Conservation (phyloP, 2,797 vertebrate species). For the Glossophaga mutica region DNA sequence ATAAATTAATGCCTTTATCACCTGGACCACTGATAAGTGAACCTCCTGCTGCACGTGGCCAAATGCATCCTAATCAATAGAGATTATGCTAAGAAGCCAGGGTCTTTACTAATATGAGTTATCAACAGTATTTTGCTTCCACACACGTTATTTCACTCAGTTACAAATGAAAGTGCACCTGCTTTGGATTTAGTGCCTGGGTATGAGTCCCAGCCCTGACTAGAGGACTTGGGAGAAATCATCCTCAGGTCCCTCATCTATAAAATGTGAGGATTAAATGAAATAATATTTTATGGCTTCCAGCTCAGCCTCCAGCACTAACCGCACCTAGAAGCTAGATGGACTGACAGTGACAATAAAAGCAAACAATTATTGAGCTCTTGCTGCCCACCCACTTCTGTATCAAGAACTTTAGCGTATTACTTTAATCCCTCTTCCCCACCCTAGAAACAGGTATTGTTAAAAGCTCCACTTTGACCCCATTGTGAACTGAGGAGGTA, state of each 20-base stretch:
- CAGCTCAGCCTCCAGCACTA: not conserved
- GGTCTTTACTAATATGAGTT: not conserved
- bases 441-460: not conserved
- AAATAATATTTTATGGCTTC: not conserved
- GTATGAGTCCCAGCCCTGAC: not conserved
- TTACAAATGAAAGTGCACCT: not conserved
- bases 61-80: not conserved
- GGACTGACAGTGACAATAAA: not conserved
- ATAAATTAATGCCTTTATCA: not conserved
- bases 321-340: not conserved
- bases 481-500: not conserved
- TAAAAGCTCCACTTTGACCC: not conserved
- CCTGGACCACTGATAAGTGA: not conserved
- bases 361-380: not conserved
- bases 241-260: not conserved
- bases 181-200: not conserved
- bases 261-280: not conserved
- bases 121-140: not conserved
- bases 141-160: not conserved
- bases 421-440: not conserved
- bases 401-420: not conserved
- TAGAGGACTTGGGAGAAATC: not conserved
- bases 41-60: not conserved
- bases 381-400: not conserved
- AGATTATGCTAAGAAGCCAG: not conserved